phyloP scores from a whole-genome alignment of 2,113 vertebrate genomes.

The Alexandromys fortis region DNA sequence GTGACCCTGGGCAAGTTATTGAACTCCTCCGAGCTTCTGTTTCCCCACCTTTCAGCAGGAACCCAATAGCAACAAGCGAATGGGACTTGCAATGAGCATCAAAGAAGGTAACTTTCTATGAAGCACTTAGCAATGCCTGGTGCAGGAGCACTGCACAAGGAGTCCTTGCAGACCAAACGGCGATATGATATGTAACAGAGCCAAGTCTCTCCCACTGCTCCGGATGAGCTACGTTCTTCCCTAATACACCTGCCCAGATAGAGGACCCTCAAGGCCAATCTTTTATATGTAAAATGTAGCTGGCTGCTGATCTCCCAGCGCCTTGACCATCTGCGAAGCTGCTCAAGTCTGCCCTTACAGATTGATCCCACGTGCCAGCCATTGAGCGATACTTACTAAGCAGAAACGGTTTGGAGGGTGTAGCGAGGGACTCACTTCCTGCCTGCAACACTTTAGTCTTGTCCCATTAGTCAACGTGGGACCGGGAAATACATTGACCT shows the following conservation, averaged over 20 bases:
- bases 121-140: not conserved
- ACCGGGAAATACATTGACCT: not conserved
- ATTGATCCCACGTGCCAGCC: not conserved
- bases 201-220: not conserved
- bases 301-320: not conserved
- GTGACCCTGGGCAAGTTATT: slow-evolving; percentile 4
- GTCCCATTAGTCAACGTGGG: not conserved
- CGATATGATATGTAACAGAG: not conserved
- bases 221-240: not conserved
- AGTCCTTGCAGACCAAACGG: not conserved
- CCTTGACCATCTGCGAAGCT: not conserved
- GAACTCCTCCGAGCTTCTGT: not conserved
- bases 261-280: not conserved
- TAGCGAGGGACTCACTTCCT: not conserved
- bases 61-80: not conserved
- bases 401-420: not conserved
- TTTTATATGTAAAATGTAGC: not conserved
- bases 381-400: not conserved
- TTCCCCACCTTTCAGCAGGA: not conserved
- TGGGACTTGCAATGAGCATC: not conserved
- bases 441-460: not conserved
- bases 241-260: not conserved
- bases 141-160: not conserved
- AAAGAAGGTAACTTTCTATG: not conserved
- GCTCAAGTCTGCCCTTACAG: not conserved